A percentile compares a stretch with the other conserved stretches of the same genome.
Conservation (phyloP, 92 coral and sea anemone genomes). For the Diadumene lineata region DNA sequence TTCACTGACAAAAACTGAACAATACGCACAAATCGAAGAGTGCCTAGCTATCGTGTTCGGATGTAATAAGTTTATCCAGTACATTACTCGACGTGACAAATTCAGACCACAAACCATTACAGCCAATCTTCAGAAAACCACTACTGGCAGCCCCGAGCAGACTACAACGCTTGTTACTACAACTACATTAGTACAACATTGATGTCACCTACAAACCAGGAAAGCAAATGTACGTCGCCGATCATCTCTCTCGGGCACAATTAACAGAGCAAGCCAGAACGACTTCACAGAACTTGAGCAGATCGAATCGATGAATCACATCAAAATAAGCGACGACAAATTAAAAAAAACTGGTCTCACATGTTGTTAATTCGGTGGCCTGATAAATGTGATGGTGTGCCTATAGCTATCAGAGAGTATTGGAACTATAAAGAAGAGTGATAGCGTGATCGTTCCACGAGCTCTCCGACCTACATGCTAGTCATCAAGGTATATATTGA, state of each 20-base stretch:
- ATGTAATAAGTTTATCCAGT: neutral
- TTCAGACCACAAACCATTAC: constrained; percentile 32
- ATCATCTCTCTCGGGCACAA: constrained; percentile 23
- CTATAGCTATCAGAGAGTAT: constrained; percentile 9
- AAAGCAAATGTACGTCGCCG: constrained; percentile 18
- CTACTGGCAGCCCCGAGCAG: constrained; percentile 22
- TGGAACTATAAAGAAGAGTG: constrained; percentile 20
- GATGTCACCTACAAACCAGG: constrained; percentile 26
- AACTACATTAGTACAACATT: constrained; percentile 20
- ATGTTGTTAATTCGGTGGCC: constrained; percentile 25
- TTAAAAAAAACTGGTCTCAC: too few species aligned
- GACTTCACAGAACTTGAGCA: constrained; percentile 4
- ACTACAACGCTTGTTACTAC: constrained; percentile 19
- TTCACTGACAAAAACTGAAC: constrained; percentile 3
- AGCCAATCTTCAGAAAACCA: constrained; percentile 22
- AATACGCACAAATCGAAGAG: constrained; percentile 7
- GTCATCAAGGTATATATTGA: constrained; percentile 27
- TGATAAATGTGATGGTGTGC: constrained; percentile 9
- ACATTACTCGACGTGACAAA: neutral
- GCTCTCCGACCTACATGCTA: constrained; percentile 20
- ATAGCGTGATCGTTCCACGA: constrained; percentile 23
- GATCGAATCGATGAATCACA: constrained; percentile 1
- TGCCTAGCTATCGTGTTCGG: neutral
- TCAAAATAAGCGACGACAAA: constrained; percentile 18
- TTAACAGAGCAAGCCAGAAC: constrained; percentile 15